Percentiles rank a stretch among this genome's conserved stretches.
These are phyloP conservation scores for Argyrosomus japonicus DNA, from an alignment of 2,113 vertebrate genomes.

Conservation along the genomic window DNA sequence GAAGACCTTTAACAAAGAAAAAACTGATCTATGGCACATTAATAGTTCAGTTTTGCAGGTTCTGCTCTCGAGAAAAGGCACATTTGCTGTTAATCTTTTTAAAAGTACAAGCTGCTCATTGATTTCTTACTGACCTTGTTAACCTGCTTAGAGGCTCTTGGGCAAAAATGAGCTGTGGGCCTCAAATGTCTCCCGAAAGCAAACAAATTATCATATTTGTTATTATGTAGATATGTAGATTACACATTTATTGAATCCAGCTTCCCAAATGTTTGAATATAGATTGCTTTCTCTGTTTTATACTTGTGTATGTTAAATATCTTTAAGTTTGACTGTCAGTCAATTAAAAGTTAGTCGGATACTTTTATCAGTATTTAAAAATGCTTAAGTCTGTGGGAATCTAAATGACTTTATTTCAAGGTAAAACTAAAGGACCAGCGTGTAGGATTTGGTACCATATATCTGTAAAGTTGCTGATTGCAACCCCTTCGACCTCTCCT, in stretches of 20 bases:
- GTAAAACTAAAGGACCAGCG: neutral
- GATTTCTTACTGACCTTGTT: neutral
- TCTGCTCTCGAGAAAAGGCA: neutral
- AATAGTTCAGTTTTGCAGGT: neutral
- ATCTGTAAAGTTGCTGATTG: too few relatives aligned
- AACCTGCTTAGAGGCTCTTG: neutral
- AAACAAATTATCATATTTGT: neutral
- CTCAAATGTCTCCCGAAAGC: too few relatives aligned
- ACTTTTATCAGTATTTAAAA: too few relatives aligned
- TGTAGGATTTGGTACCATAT: too few relatives aligned
- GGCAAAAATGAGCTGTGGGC: neutral
- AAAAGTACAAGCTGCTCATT: neutral
- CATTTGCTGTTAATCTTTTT: neutral
- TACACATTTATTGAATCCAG: too few relatives aligned
- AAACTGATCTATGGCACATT: conserved; percentile 19
- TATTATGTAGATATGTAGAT: neutral
- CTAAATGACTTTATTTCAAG: neutral
- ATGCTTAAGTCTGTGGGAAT: neutral
- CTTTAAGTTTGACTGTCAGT: neutral
- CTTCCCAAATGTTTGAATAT: neutral
- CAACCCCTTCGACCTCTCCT: too few relatives aligned
- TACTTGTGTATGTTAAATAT: neutral
- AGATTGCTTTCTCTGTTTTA: neutral
- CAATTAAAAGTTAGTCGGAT: neutral
- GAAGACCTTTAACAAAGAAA: conserved; percentile 30